Percentiles rank a stretch among this genome's conserved stretches.
phyloP scores from a whole-genome alignment of 2,113 vertebrate species.

The Grus americana region DNA sequence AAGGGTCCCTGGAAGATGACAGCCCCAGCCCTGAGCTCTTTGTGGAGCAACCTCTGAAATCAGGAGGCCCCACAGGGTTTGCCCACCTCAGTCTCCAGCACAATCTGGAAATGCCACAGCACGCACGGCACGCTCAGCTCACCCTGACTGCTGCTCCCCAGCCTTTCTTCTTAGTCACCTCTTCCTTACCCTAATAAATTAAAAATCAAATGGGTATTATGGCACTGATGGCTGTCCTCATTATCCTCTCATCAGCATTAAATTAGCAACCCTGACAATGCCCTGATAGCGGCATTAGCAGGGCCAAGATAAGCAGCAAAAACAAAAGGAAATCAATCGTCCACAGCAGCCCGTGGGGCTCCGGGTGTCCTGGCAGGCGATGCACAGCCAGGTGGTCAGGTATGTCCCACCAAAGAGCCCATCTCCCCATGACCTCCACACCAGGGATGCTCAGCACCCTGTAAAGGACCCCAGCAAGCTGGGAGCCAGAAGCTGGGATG shows the following conservation, averaged over 20 bases:
- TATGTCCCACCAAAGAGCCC: background rate
- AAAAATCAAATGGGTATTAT: background rate
- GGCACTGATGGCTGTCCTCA: background rate
- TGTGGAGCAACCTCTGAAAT: background rate
- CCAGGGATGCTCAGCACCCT: background rate
- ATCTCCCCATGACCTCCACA: background rate
- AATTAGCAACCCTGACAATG: background rate
- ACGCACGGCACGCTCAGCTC: background rate
- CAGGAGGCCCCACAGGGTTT: background rate
- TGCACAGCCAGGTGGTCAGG: background rate
- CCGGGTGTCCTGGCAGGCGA: rapidly evolving
- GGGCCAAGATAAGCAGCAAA: slow-evolving; percentile 14
- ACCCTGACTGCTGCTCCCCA: background rate
- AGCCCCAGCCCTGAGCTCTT: background rate
- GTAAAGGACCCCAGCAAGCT: rapidly evolving
- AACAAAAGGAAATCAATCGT: background rate
- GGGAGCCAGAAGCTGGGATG: background rate
- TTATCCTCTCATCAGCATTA: slow-evolving; percentile 28
- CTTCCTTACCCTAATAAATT: slow-evolving; percentile 19
- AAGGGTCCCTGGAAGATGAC: background rate
- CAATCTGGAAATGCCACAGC: background rate
- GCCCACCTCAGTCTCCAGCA: background rate
- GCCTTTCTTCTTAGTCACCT: slow-evolving; percentile 54
- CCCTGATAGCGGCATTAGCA: background rate
- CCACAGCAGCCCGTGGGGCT: rapidly evolving